These are phyloP conservation scores for Microcebus murinus DNA, from an alignment of 2,113 vertebrate species.

Conservation along the genomic window DNA sequence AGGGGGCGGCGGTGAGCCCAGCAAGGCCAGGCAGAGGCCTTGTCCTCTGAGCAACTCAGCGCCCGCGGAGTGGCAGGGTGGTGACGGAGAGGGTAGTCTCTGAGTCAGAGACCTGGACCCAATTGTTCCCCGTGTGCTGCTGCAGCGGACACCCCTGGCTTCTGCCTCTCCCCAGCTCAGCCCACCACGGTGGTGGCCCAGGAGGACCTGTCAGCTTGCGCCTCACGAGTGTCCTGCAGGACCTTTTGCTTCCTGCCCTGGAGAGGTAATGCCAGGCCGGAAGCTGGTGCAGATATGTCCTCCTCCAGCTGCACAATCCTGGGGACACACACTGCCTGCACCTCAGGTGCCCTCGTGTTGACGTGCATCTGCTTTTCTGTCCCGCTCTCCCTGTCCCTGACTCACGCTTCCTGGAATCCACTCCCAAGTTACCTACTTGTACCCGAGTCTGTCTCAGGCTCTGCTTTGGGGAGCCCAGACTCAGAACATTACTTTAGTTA, in stretches of 20 bases:
- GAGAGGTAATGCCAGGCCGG: not conserved
- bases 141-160: not conserved
- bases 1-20: not conserved
- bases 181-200: not conserved
- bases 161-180: too few species aligned
- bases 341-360: not conserved
- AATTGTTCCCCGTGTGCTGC: not conserved
- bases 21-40: not conserved
- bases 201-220: not conserved
- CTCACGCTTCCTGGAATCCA: not conserved
- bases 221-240: not conserved
- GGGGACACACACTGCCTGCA: not conserved
- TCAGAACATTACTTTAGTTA: not conserved
- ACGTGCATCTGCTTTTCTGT: not conserved
- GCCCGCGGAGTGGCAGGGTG: not conserved
- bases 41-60: accelerated
- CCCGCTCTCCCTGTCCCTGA: not conserved
- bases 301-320: too few species aligned
- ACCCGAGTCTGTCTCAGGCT: not conserved
- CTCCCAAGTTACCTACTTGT: not conserved
- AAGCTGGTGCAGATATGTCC: not conserved
- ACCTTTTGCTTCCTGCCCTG: not conserved
- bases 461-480: not conserved
- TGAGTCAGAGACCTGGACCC: not conserved
- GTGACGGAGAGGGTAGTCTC: not conserved